Base-by-base conservation (phyloP, 2,797 vertebrate species). In the Morus bassanus region DNA sequence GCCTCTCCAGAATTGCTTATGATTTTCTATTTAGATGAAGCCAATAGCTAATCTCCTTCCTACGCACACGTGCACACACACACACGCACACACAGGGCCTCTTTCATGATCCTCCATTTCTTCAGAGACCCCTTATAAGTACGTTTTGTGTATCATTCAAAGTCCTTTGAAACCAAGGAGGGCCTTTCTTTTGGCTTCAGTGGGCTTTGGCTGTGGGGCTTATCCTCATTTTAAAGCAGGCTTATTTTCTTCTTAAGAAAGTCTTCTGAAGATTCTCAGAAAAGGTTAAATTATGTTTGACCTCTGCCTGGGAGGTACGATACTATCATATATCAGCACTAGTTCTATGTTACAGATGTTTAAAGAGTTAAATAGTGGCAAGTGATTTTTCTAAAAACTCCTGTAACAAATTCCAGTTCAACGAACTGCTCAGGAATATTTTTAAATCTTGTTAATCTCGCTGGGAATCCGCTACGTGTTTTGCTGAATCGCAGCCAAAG, bases 1-100 rank as follows among this genome's bases (percentile, higher is more conserved):
- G 43, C 31, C 64, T 67, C 80, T 75, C 69, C 46, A 69, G 59
- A 76, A 56, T 69, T 89, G 70, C 53, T 93, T 88, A 19, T 31
- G 30, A 41, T 30, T 68, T n/a, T 70, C 72, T 80, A 2, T 74
- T 70, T 82, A 63, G 86, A 88, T 76, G 45, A 60, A 91, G 27
- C 27, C 1, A 22, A 78, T 73, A 79, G 50, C 23, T 91, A 33
- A 86, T 93, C 64, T 87, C 57, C 45, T 65, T 68, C 75, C 35
- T 61, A 27, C n/a, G 18, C 53, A 19, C 11, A 16, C 33, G 3
- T 5, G 41, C 17, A 9, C 18, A 8, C 4, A 7, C 21, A 10
- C 18, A 45, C 43, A 18, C 28, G 33, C 54, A 30, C 35, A n/a
- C 25, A 21, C 1, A 1, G 1, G 8, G 39, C 60, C 45, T 77